Percentiles rank a stretch among this genome's conserved stretches.
phyloP scores from a whole-genome alignment of 2,113 vertebrate species.

The Sinocyclocheilus rhinocerous region DNA sequence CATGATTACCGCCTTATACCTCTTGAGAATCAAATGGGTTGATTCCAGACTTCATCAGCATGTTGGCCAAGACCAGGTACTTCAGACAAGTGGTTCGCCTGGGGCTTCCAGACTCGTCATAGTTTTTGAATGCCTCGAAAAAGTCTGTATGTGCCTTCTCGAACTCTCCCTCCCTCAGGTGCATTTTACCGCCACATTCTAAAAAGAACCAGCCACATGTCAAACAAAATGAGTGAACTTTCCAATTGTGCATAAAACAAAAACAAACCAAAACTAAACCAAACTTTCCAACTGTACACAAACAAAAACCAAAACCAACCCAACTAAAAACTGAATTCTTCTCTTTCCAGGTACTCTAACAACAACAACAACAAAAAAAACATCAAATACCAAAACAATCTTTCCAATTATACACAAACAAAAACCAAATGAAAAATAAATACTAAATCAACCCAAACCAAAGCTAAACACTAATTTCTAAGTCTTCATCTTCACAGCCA shows the following conservation, averaged over 20 bases:
- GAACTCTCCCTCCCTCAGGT: slow-evolving; percentile 98
- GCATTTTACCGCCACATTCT: slow-evolving; percentile 99
- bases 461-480: too few species aligned
- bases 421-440: too few species aligned
- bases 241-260: background rate
- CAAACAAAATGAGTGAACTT: background rate
- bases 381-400: too few species aligned
- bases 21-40: slow-evolving; percentile 99
- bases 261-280: too few species aligned
- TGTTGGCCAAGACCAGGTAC: slow-evolving; percentile 98
- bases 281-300: too few species aligned
- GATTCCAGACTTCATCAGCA: slow-evolving; percentile 99
- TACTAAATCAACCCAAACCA: too few species aligned
- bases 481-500: too few species aligned
- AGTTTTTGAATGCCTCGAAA: slow-evolving; percentile 99
- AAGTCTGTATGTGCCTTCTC: slow-evolving; percentile 99
- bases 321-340: too few species aligned
- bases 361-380: too few species aligned
- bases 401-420: too few species aligned
- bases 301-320: background rate
- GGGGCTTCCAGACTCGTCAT: slow-evolving; percentile 98
- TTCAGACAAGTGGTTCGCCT: slow-evolving; percentile 98
- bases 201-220: slow-evolving; percentile 61
- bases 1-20: slow-evolving; percentile 68
- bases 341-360: too few species aligned